Evolutionary conservation across 2,113 vertebrate species (phyloP).

Genomic region (Chaetodon trifascialis): DNA sequence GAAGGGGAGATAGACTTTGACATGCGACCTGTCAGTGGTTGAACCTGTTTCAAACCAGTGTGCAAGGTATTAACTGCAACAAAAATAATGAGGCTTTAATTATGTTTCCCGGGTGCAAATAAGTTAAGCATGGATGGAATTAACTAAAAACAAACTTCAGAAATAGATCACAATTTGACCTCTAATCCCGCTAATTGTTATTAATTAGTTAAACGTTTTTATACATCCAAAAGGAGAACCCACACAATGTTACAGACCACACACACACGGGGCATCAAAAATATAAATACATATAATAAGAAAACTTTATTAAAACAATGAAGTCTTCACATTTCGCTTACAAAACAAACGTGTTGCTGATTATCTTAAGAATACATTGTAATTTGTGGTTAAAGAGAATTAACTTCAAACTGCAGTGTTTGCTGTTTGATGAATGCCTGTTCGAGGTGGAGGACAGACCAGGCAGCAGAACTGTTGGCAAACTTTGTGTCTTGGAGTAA

Average conservation of each 20-base stretch:
- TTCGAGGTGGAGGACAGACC: slow-evolving; percentile 16
- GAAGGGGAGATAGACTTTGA: neutral
- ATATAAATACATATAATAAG: neutral
- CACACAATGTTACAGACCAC: neutral
- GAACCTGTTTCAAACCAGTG: neutral
- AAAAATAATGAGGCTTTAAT: neutral
- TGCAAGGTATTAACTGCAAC: neutral
- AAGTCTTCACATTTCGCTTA: neutral
- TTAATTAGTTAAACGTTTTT: too few relatives aligned
- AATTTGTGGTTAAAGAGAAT: neutral
- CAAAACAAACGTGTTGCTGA: neutral
- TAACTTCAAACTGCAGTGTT: neutral
- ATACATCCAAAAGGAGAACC: neutral
- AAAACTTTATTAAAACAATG: neutral
- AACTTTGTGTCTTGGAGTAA: neutral
- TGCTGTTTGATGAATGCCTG: slow-evolving; percentile 8
- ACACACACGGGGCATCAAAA: neutral
- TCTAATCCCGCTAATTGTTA: neutral
- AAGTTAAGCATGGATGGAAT: neutral
- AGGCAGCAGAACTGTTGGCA: neutral
- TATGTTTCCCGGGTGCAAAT: neutral
- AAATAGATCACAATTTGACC: neutral
- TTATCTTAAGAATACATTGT: neutral
- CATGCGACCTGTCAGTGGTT: neutral
- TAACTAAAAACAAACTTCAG: neutral